phyloP scores from a whole-genome alignment of 1,140 invertebrate genomes.

The Homarus americanus region DNA sequence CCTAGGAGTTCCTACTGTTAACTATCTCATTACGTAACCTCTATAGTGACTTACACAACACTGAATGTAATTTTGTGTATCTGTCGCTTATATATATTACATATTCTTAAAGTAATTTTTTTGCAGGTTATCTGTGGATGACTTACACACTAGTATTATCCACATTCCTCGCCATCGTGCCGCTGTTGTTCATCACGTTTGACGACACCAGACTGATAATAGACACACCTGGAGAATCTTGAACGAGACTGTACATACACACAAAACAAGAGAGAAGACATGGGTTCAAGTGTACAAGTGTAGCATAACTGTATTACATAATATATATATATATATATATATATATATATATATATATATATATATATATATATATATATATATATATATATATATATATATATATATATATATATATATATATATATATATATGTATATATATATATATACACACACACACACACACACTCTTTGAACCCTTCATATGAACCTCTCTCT shows the following conservation, averaged over 20 bases:
- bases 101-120: neutral
- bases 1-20: too few relatives aligned
- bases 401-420: constrained; percentile 24
- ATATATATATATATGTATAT: constrained; percentile 18
- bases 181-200: neutral
- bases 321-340: constrained; percentile 19
- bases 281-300: too few relatives aligned
- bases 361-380: constrained; percentile 18
- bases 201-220: constrained; percentile 11
- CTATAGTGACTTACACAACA: too few relatives aligned
- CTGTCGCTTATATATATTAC: too few relatives aligned
- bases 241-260: too few relatives aligned
- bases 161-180: neutral
- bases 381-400: constrained; percentile 22
- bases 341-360: constrained; percentile 19
- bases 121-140: constrained; percentile 24
- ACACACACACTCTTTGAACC: too few relatives aligned
- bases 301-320: neutral
- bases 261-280: too few relatives aligned
- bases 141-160: constrained; percentile 24
- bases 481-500: too few relatives aligned
- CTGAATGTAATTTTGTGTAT: too few relatives aligned
- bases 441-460: neutral
- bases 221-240: neutral
- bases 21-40: too few relatives aligned